Conservation (phyloP, 1,140 invertebrate species). For the Bicyclus anynana region DNA sequence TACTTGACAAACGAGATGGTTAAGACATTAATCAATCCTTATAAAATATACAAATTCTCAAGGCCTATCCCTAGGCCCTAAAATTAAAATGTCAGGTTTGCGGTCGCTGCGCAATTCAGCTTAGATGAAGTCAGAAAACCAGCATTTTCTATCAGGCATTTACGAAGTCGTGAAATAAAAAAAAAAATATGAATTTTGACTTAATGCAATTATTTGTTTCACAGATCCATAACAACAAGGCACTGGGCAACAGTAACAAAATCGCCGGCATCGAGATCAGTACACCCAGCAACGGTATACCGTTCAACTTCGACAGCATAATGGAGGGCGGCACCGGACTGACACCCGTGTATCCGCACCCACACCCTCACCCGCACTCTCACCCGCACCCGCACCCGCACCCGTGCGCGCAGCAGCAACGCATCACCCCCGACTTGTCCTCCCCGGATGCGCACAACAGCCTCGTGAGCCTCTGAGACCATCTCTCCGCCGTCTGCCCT, state of each 20-base stretch:
- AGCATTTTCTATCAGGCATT: too few species aligned
- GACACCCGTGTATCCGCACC: conserved; percentile 86
- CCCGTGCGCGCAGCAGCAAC: conserved; percentile 68
- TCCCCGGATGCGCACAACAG: conserved; percentile 55
- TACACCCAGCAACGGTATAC: conserved; percentile 91
- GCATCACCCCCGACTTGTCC: conserved; percentile 55
- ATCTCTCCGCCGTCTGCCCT: conserved; percentile 26
- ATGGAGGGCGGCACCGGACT: conserved; percentile 95
- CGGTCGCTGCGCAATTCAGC: too few species aligned
- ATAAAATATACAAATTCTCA: too few species aligned
- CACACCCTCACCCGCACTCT: conserved; percentile 69
- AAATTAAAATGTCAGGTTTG: too few species aligned
- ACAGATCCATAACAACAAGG: conserved; percentile 65
- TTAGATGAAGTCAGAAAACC: too few species aligned
- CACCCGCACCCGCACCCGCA: conserved; percentile 79
- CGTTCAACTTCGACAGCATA: conserved; percentile 94
- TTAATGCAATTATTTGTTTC: too few species aligned
- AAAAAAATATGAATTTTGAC: too few species aligned
- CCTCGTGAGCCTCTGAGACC: conserved; percentile 66
- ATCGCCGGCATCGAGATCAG: conserved; percentile 89
- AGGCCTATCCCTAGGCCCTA: too few species aligned
- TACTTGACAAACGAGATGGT: too few species aligned
- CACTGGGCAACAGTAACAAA: conserved; percentile 74
- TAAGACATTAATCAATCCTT: too few species aligned
- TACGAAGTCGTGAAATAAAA: too few species aligned